Conservation (phyloP, 1,140 invertebrate species). For the Manduca sexta region DNA sequence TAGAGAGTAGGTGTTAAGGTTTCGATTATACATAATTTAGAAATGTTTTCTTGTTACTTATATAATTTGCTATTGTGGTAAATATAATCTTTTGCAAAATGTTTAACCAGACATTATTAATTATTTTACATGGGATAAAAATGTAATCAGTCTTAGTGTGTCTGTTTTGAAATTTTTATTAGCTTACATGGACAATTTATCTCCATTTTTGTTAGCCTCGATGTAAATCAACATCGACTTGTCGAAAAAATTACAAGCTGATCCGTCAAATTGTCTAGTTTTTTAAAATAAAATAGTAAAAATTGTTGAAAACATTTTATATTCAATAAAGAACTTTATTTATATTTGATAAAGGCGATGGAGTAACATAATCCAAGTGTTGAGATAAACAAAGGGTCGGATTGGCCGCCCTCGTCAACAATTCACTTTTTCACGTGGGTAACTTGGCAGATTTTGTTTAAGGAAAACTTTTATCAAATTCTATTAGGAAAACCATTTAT, state of each 20-base stretch:
- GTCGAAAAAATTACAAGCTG: too few relatives aligned
- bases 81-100: too few relatives aligned
- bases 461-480: slow-evolving; percentile 33
- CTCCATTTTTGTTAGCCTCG: neutral
- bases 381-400: slow-evolving; percentile 10
- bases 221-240: slow-evolving; percentile 1
- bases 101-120: too few relatives aligned
- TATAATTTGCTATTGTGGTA: too few relatives aligned
- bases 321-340: neutral
- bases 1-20: too few relatives aligned
- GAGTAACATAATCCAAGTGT: slow-evolving; percentile 3
- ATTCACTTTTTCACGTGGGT: slow-evolving; percentile 17
- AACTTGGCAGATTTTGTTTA: slow-evolving; percentile 26
- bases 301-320: neutral
- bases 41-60: too few relatives aligned
- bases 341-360: neutral
- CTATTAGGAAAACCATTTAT: slow-evolving; percentile 31
- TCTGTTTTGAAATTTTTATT: neutral
- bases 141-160: neutral
- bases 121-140: too few relatives aligned
- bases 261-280: neutral
- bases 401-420: slow-evolving; percentile 16
- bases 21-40: too few relatives aligned
- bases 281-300: neutral
- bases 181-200: neutral